Conservation (phyloP, 2,797 vertebrate genomes). For the Gymnothorax reevesii region DNA sequence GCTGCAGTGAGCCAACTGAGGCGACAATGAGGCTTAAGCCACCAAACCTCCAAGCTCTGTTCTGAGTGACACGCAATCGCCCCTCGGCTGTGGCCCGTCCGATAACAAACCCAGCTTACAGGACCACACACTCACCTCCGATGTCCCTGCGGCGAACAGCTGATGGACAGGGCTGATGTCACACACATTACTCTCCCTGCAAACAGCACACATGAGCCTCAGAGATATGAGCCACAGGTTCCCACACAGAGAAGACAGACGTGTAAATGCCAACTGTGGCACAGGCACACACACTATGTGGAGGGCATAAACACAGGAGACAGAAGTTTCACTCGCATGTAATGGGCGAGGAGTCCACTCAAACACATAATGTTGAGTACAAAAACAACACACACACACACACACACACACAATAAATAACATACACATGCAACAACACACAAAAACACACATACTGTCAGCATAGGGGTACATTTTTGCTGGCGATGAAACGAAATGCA, state of each 20-base stretch:
- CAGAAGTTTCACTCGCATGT: background rate
- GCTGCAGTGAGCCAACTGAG: no score
- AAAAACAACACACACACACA: background rate
- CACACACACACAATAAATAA: background rate
- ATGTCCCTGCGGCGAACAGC: conserved; percentile 86
- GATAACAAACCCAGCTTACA: background rate
- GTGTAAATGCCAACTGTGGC: no score
- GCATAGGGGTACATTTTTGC: no score
- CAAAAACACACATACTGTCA: background rate
- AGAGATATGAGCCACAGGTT: background rate
- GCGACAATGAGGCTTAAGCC: no score
- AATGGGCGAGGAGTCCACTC: background rate
- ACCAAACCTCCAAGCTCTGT: no score
- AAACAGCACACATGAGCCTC: conserved; percentile 32
- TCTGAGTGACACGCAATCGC: no score
- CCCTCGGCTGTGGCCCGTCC: background rate
- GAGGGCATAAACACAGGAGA: background rate
- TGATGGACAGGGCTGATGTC: conserved; percentile 92
- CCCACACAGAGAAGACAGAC: background rate
- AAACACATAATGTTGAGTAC: background rate
- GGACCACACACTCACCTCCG: conserved; percentile 77
- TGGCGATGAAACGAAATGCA: no score
- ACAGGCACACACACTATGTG: background rate
- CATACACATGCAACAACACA: background rate
- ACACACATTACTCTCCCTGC: conserved; percentile 89